Base-by-base conservation (phyloP, 2,113 vertebrate genomes). In the Aptenodytes forsteri region DNA sequence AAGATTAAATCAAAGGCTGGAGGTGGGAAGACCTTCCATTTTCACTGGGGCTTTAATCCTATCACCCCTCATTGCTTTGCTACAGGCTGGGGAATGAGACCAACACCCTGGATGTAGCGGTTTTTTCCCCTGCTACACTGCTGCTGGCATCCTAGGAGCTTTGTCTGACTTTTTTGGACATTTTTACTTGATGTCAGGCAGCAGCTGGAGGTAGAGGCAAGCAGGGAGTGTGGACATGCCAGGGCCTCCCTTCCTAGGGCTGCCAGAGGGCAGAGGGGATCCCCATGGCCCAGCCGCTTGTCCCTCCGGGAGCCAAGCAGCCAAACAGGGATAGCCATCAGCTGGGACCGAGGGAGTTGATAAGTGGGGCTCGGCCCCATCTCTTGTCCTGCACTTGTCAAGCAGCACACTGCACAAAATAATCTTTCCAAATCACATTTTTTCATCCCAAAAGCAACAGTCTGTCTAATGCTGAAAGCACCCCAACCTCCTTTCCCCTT, bases 91-190 rank as follows among this genome's bases (percentile, higher is more conserved):
- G 21, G 59, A 16, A 52, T 72, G 40, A 77, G 59, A 42, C 42
- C 27, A n/a, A 66, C 23, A 42, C 29, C 16, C 23, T n/a, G 65
- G 50, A 58, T 0, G 0, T 2, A 20, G 46, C 2, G 1, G 2
- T n/a, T 80, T 59, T 71, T 77, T 10, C 30, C 79, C 58, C 50
- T 30, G 32, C 26, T 58, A 11, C 11, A 7, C 52, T 52, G 55
- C 49, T 88, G 42, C 30, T n/a, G 52, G 30, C 44, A 69, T 76
- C 21, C 38, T 3, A 56, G 34, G 14, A 95, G 64, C 38, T 52
- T 29, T 40, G 27, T 18, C 76, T 62, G 10, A 32, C 29, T 82
- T 55, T 52, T 93, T 47, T 1, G 3, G 52, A 40, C 49, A 65
- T 56, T 91, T 94, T 88, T 47, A 67, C 16, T 34, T 59, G 55